Evolutionary conservation across 2,113 vertebrate genomes (phyloP).

Genomic region (Sylvilagus bachmani): DNA sequence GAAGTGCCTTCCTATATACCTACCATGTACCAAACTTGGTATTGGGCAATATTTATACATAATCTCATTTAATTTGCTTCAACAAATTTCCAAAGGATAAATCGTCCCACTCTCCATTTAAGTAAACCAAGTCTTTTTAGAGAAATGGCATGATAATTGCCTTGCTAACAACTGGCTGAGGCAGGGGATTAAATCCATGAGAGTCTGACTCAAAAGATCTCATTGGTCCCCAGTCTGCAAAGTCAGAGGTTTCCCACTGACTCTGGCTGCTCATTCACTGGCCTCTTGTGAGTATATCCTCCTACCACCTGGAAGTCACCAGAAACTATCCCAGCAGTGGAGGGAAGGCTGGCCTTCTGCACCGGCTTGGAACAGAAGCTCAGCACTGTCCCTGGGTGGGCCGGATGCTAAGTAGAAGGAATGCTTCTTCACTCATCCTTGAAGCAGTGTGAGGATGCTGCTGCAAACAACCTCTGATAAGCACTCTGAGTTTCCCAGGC

Average conservation of each 20-base stretch:
- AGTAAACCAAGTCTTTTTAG: constrained; percentile 34
- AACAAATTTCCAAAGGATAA: constrained; percentile 26
- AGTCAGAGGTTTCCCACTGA: not conserved
- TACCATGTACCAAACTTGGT: not conserved
- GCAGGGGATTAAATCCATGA: not conserved
- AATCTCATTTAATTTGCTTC: constrained; percentile 49
- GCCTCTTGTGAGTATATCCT: constrained; percentile 35
- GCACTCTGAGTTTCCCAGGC: constrained; percentile 81
- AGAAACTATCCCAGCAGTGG: not conserved
- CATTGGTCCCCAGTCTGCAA: not conserved
- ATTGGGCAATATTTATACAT: not conserved
- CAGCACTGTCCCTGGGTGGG: not conserved
- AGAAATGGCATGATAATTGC: constrained; percentile 5
- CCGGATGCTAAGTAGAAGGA: not conserved
- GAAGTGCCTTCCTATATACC: not conserved
- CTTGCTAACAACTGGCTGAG: constrained; percentile 38
- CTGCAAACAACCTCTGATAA: constrained; percentile 69
- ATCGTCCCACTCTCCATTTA: constrained; percentile 8
- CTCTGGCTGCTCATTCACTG: not conserved
- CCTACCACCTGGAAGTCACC: not conserved
- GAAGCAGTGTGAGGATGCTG: constrained; percentile 30
- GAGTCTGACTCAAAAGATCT: not conserved
- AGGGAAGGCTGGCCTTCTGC: not conserved
- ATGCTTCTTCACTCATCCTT: constrained; percentile 4
- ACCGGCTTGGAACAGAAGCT: not conserved